Percentiles rank a stretch among this genome's conserved stretches.
Conservation (phyloP, 2,113 vertebrate species). For the Gasterosteus aculeatus region DNA sequence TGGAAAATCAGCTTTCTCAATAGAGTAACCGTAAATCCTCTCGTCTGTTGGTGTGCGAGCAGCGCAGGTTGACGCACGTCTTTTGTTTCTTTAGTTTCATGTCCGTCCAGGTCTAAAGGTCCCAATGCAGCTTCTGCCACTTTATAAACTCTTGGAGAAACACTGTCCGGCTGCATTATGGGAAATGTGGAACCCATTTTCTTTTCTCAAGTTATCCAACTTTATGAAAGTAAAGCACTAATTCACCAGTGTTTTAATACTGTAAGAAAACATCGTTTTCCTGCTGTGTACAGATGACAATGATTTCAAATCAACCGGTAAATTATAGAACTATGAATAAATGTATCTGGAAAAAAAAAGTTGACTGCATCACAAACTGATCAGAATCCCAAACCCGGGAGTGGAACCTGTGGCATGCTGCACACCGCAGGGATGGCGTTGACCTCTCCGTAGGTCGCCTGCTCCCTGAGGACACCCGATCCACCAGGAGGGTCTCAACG, state of each 20-base stretch:
- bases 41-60: neutral
- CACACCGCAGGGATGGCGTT: conserved; percentile 30
- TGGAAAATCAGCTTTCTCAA: neutral
- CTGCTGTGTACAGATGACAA: neutral
- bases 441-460: conserved; percentile 23
- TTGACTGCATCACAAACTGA: conserved; percentile 15
- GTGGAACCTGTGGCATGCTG: conserved; percentile 20
- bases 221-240: neutral
- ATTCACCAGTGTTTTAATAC: conserved; percentile 4
- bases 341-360: neutral
- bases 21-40: neutral
- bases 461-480: conserved; percentile 20
- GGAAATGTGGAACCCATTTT: neutral
- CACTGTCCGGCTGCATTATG: neutral
- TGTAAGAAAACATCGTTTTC: conserved; percentile 2
- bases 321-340: conserved; percentile 2
- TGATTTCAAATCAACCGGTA: neutral
- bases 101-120: neutral
- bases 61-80: too few species aligned
- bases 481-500: conserved; percentile 23
- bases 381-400: neutral
- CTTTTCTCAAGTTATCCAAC: neutral
- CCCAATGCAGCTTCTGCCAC: neutral
- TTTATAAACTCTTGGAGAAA: neutral
- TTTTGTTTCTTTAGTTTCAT: neutral